Evolutionary conservation across 2,113 vertebrate species (phyloP).

Genomic region (Elgaria multicarinata): DNA sequence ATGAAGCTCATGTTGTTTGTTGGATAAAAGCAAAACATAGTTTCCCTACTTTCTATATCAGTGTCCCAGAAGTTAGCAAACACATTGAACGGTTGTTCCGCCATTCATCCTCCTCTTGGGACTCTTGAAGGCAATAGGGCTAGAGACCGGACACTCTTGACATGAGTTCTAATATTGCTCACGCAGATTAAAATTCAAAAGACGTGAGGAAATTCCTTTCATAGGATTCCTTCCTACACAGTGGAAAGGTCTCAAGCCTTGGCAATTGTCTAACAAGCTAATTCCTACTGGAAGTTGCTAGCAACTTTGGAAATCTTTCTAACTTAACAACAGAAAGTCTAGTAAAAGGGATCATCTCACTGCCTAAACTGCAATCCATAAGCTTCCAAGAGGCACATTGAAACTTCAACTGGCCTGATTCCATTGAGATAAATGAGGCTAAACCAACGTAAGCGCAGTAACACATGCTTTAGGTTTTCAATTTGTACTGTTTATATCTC

Average conservation of each 20-base stretch:
- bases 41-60: conserved; percentile 20
- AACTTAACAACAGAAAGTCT: not conserved
- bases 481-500: not conserved
- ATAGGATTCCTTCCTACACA: not conserved
- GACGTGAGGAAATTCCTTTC: not conserved
- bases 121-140: conserved; percentile 27
- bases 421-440: not conserved
- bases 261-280: not conserved
- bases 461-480: not conserved
- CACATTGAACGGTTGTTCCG: not conserved
- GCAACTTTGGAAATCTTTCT: not conserved
- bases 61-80: conserved; percentile 5
- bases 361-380: not conserved
- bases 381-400: not conserved
- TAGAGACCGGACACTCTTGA: conserved; percentile 15
- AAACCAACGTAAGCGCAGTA: not conserved
- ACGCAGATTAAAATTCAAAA: not conserved
- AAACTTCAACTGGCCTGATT: not conserved
- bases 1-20: not conserved
- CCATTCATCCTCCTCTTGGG: conserved; percentile 45
- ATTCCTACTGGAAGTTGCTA: not conserved
- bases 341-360: not conserved
- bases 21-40: not conserved
- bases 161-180: not conserved
- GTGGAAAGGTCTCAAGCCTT: not conserved